phyloP scores from a whole-genome alignment of 2,888 invertebrate genomes.

The Parnassius smintheus region DNA sequence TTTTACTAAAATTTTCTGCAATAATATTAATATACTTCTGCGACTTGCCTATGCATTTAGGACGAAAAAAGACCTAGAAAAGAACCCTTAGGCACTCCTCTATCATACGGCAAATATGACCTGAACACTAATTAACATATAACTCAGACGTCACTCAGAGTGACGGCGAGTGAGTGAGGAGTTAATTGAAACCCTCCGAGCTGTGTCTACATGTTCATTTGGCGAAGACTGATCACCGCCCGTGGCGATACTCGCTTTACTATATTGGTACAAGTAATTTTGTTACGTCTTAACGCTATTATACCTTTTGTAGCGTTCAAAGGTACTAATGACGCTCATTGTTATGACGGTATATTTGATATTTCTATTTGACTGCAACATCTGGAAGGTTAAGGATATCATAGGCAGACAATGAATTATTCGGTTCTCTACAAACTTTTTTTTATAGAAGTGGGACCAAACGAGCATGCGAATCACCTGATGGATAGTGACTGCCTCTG shows the following conservation, averaged over 20 bases:
- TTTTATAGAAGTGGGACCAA: no score
- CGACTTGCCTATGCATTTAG: conserved; percentile 26
- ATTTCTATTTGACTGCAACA: no score
- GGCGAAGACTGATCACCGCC: conserved; percentile 31
- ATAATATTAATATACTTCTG: background rate
- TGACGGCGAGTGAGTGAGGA: conserved; percentile 40
- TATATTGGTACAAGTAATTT: background rate
- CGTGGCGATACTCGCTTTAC: conserved; percentile 32
- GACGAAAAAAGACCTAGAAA: conserved; percentile 13
- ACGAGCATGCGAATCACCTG: no score
- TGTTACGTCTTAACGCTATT: background rate
- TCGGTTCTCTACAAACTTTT: no score
- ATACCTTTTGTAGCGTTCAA: no score
- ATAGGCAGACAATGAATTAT: no score
- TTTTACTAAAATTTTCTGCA: no score
- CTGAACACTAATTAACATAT: conserved; percentile 25
- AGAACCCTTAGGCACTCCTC: conserved; percentile 17
- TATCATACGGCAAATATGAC: conserved; percentile 19
- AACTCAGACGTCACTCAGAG: conserved; percentile 32
- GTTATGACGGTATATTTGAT: no score
- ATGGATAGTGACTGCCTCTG: no score
- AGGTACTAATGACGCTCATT: no score
- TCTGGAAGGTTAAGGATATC: no score
- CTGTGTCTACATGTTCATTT: conserved; percentile 36
- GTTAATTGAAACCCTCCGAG: conserved; percentile 45